Evolutionary conservation across 2,113 vertebrate species (phyloP), one percentile per base, ranked within the genome.

Genomic region (Neodontobutis hainanensis): DNA sequence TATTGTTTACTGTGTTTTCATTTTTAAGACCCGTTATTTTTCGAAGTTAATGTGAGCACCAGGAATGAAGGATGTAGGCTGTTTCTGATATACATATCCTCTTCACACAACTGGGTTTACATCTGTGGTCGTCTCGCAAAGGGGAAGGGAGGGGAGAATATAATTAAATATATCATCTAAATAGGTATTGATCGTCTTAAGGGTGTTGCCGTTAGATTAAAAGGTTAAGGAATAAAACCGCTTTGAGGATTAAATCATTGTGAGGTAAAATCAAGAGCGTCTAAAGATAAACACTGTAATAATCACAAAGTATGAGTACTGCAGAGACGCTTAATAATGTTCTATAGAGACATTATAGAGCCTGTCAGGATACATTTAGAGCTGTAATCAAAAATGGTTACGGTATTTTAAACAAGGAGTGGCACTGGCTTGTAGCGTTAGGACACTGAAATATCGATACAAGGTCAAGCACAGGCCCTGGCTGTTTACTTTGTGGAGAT

Each of bases 181-280:
- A 90, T 88, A 84, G 83, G 61, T 84, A 92, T 91, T 73, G 88
- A 91, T 90, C 62, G 60, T 75, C 76, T 87, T 86, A 77, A 81
- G 81, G 71, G 72, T 84, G 79, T 81, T 83, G 68, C 66, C 36
- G 56, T 82, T 75, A 77, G 89, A 91, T 90, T 89, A 87, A 90
- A 90, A 90, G 86, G 84, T 89, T 85, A 87, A 80, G 76, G 77
- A 83, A 83, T 83, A 84, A 90, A 89, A 80, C 43, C 4, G 68
- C 78, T 88, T 71, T 75, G 73, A 75, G 83, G 81, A 90, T 90
- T 88, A 89, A 89, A 91, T 88, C 81, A 86, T 77, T 81, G 66
- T 59, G 77, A 91, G 81, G 77, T 65, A 76, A 85, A 87, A 86
- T 82, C 67, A 85, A 85, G 75, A 85, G 77, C 58, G 16, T 51